Evolutionary conservation across 2,888 invertebrate genomes (phyloP).

Genomic region (Ophion costatus): DNA sequence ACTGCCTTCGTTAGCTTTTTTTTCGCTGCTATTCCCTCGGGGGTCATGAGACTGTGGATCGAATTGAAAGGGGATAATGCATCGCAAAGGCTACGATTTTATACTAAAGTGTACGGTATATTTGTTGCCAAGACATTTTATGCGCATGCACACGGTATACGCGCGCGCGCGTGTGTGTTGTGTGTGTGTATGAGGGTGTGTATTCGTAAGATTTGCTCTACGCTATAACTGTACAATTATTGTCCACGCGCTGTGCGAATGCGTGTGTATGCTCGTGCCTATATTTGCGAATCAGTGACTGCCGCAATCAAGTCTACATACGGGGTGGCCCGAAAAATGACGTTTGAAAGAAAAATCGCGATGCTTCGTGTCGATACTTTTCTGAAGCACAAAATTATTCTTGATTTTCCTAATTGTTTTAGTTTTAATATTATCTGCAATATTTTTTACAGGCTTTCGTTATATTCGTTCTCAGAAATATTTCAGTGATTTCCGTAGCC

Average conservation of each 20-base stretch:
- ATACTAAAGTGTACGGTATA: conserved; percentile 19
- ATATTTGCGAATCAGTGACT: conserved; percentile 40
- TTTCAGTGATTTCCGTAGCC: too few species aligned
- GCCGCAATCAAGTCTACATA: conserved; percentile 49
- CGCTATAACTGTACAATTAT: conserved; percentile 63
- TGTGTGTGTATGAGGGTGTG: neutral
- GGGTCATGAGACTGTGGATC: conserved; percentile 66
- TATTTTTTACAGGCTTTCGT: too few species aligned
- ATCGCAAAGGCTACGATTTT: conserved; percentile 42
- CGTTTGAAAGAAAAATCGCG: neutral
- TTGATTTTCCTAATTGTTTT: too few species aligned
- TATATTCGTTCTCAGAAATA: too few species aligned
- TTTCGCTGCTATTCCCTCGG: conserved; percentile 63
- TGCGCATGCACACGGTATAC: neutral
- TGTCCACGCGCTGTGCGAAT: conserved; percentile 43
- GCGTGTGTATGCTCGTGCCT: neutral
- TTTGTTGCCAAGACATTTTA: conserved; percentile 25
- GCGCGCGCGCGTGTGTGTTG: neutral
- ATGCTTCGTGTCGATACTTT: neutral
- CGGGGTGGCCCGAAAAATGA: neutral
- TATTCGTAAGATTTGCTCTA: neutral
- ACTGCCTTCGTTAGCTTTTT: conserved; percentile 45
- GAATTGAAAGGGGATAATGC: conserved; percentile 67
- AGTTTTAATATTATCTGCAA: neutral
- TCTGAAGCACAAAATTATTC: neutral